Percentiles rank a stretch among this genome's conserved stretches.
phyloP scores from a whole-genome alignment of 2,113 vertebrate genomes.

The Microcebus tavaratra region DNA sequence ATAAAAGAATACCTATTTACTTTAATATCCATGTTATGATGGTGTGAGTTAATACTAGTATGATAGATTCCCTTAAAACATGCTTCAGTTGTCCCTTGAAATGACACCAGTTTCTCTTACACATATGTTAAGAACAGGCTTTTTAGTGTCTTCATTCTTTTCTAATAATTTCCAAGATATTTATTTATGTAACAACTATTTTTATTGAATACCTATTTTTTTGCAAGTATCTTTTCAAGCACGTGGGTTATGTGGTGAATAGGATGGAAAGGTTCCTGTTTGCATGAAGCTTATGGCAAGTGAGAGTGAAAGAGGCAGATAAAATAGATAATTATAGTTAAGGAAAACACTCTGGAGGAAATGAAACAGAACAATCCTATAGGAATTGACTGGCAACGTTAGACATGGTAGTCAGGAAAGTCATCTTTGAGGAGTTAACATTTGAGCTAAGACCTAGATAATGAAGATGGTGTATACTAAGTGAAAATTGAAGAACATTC shows the following conservation, averaged over 20 bases:
- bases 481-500: background rate
- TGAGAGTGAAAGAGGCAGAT: background rate
- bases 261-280: background rate
- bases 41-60: background rate
- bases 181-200: background rate
- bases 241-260: background rate
- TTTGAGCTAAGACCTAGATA: background rate
- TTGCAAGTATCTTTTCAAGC: background rate
- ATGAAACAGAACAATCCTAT: background rate
- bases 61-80: background rate
- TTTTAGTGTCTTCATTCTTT: background rate
- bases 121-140: background rate
- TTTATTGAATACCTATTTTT: background rate
- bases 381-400: background rate
- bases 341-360: background rate
- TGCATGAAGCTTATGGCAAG: background rate
- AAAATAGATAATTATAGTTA: background rate
- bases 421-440: background rate
- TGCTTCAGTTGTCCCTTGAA: constrained; percentile 13
- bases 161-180: background rate
- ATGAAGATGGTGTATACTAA: background rate
- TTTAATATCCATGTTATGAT: background rate
- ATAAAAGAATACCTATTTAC: constrained; percentile 6
- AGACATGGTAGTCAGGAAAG: background rate
- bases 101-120: background rate